These are phyloP conservation scores for Syncerus caffer DNA, from an alignment of 2,797 vertebrate species.

Conservation along the genomic window DNA sequence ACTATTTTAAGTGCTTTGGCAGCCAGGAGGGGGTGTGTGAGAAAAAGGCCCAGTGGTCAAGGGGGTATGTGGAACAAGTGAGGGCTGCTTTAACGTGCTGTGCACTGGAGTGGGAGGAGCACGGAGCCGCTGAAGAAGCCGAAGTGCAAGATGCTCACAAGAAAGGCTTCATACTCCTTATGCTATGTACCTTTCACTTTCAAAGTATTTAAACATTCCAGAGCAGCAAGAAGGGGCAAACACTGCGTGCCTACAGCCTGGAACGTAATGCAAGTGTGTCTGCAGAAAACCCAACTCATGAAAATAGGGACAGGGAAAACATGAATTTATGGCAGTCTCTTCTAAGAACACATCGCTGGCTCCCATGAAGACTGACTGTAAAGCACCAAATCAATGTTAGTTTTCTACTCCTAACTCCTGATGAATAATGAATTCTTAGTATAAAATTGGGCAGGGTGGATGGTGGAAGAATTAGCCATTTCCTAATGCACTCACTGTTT, in stretches of 20 bases:
- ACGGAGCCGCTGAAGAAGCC: background rate
- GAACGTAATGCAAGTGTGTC: background rate
- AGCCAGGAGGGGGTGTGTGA: accelerated
- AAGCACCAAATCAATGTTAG: background rate
- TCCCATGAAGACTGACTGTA: background rate
- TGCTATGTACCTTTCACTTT: background rate
- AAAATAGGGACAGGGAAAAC: background rate
- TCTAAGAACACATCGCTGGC: background rate
- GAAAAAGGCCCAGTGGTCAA: background rate
- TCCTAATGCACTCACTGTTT: background rate
- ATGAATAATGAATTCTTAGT: background rate
- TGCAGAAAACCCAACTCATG: background rate
- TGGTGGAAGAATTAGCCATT: background rate
- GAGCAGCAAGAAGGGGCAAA: background rate
- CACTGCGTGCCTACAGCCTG: background rate
- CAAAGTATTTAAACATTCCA: background rate
- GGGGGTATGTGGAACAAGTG: accelerated
- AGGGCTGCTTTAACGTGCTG: background rate
- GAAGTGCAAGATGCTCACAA: background rate
- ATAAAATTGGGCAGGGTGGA: background rate
- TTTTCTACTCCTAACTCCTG: background rate
- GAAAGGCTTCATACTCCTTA: background rate
- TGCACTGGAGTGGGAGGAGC: too few relatives aligned
- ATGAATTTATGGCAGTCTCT: background rate
- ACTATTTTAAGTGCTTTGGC: background rate